phyloP scores from a whole-genome alignment of 1,140 invertebrate genomes.

The Polypedilum pembai region DNA sequence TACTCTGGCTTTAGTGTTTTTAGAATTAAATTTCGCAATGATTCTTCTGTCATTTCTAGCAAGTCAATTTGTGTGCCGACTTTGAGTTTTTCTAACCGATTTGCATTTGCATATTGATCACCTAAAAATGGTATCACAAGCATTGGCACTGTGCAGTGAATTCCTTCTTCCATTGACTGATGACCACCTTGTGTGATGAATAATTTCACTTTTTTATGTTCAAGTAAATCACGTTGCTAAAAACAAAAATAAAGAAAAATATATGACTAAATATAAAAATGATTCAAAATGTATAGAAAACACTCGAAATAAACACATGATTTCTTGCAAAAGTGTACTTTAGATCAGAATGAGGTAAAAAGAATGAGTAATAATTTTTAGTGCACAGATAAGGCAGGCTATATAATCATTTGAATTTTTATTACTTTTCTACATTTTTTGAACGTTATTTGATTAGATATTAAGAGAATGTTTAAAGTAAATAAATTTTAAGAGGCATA shows the following conservation, averaged over 20 bases:
- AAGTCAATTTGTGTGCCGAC: conserved; percentile 35
- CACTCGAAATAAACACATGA: too few species aligned
- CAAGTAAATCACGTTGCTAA: conserved; percentile 49
- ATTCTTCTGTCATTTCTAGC: conserved; percentile 35
- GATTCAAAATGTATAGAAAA: too few species aligned
- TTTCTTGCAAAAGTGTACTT: too few species aligned
- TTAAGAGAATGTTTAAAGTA: too few species aligned
- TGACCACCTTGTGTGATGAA: conserved; percentile 53
- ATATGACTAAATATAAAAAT: too few species aligned
- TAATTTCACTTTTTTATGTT: conserved; percentile 42
- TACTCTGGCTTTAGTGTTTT: conserved; percentile 34
- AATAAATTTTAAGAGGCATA: too few species aligned
- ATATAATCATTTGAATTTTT: too few species aligned
- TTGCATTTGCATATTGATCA: conserved; percentile 45
- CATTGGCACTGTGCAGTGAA: conserved; percentile 48
- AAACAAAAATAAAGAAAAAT: not conserved
- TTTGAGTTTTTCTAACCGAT: conserved; percentile 37
- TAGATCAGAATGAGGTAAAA: too few species aligned
- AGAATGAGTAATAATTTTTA: too few species aligned
- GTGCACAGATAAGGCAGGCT: too few species aligned
- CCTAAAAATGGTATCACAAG: conserved; percentile 47
- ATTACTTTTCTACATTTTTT: too few species aligned
- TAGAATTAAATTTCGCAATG: conserved; percentile 38
- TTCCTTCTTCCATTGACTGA: conserved; percentile 47
- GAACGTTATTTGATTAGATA: too few species aligned